phyloP scores from a whole-genome alignment of 2,888 invertebrate species.

The Sicus ferrugineus region DNA sequence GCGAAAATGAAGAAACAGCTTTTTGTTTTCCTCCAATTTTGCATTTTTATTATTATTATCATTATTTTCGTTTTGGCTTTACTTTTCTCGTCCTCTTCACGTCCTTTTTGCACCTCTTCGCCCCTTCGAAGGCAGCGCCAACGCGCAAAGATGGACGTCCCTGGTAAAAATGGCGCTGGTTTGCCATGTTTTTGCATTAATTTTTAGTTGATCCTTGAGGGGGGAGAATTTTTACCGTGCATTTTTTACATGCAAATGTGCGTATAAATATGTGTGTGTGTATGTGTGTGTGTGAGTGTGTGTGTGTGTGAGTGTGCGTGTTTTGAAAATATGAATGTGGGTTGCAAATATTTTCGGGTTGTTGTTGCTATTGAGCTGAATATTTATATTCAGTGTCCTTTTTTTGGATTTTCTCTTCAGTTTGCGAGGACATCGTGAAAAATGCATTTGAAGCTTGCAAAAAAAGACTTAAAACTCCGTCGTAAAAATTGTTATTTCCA shows the following conservation, averaged over 20 bases:
- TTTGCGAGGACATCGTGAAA: too few relatives aligned
- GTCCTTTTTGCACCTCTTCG: background rate
- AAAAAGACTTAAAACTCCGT: too few relatives aligned
- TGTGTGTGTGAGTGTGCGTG: background rate
- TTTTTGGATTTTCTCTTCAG: too few relatives aligned
- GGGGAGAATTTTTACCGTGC: constrained; percentile 34
- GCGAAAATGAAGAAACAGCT: background rate
- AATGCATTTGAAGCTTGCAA: too few relatives aligned
- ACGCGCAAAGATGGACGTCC: constrained; percentile 33
- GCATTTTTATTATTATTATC: background rate
- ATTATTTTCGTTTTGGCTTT: constrained; percentile 20
- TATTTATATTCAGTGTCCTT: background rate
- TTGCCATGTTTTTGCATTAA: constrained; percentile 14
- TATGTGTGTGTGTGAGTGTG: background rate
- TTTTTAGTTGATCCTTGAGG: constrained; percentile 48
- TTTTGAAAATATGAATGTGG: too few relatives aligned
- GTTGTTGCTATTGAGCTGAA: background rate
- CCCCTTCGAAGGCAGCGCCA: background rate
- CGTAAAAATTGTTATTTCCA: too few relatives aligned
- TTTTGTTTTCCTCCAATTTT: background rate
- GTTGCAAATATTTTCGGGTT: too few relatives aligned
- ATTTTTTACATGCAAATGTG: too few relatives aligned
- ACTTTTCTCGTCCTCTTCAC: constrained; percentile 33
- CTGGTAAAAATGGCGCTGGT: constrained; percentile 57
- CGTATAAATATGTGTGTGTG: background rate